phyloP scores from a whole-genome alignment of 2,113 vertebrate species.

The Paracanthobrama guichenoti region DNA sequence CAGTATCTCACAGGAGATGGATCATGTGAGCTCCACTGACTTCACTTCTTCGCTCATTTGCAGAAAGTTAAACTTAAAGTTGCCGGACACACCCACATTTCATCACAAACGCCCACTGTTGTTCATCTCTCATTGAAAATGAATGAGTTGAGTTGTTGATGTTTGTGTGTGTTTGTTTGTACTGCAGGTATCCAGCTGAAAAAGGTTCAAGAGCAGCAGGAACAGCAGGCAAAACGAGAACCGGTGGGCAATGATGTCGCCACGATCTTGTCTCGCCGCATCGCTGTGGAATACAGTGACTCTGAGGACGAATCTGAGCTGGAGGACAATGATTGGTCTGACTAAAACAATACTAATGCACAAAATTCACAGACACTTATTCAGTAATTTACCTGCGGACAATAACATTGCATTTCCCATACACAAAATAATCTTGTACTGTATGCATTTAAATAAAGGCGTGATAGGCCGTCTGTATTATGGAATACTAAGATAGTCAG shows the following conservation, averaged over 20 bases:
- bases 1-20: background rate
- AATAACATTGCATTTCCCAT: conserved; percentile 49
- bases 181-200: conserved; percentile 92
- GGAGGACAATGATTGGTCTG: conserved; percentile 97
- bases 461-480: background rate
- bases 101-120: background rate
- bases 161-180: conserved; percentile 9
- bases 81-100: background rate
- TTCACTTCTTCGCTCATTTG: background rate
- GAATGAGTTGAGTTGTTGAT: background rate
- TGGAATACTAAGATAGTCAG: conserved; percentile 22
- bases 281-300: conserved; percentile 96
- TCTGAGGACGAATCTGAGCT: conserved; percentile 95
- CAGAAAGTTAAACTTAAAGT: background rate
- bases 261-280: conserved; percentile 93
- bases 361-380: conserved; percentile 26
- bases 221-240: conserved; percentile 93
- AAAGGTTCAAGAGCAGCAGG: conserved; percentile 97
- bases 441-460: conserved; percentile 25
- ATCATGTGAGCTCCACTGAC: background rate
- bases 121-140: background rate
- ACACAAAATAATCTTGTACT: conserved; percentile 1
- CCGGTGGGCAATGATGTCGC: conserved; percentile 95
- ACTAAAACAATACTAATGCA: conserved; percentile 68
- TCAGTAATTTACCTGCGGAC: conserved; percentile 14